phyloP scores from a whole-genome alignment of 2,797 vertebrate genomes.

The Poecilia picta region DNA sequence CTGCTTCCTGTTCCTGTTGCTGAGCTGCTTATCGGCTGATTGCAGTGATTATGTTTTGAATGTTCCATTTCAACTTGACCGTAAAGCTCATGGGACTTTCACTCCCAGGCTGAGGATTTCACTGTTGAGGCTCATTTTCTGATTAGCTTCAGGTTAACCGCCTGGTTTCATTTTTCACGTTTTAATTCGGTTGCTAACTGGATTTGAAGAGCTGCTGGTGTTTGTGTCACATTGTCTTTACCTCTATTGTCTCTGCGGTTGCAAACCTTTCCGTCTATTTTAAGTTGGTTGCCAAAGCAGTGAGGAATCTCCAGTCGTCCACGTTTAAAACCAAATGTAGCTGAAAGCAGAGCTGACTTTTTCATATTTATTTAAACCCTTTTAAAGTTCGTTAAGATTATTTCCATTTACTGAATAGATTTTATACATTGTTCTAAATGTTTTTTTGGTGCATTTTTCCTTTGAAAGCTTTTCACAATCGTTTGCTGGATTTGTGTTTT shows the following conservation, averaged over 20 bases:
- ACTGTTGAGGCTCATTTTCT: background rate
- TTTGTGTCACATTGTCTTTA: background rate
- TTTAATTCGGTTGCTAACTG: background rate
- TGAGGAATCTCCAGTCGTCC: background rate
- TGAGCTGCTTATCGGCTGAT: conserved; percentile 23
- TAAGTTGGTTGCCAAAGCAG: background rate
- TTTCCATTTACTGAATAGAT: background rate
- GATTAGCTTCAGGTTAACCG: background rate
- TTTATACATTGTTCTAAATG: background rate
- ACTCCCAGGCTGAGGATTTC: background rate
- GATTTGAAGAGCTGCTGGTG: background rate
- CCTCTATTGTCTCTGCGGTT: background rate
- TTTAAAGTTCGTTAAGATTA: background rate
- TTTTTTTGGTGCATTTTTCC: background rate
- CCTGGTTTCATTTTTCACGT: background rate
- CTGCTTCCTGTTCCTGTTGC: conserved; percentile 23
- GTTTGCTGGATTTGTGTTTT: background rate
- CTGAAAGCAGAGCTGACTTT: too few species aligned
- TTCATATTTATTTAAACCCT: too few species aligned
- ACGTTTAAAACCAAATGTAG: background rate
- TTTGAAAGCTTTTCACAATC: background rate
- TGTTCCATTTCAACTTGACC: background rate
- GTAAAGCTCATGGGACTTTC: conserved; percentile 7
- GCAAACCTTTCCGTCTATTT: background rate
- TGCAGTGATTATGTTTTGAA: conserved; percentile 11